Percentiles rank a stretch among this genome's conserved stretches.
phyloP scores from a whole-genome alignment of 2,113 vertebrate genomes.

The Oncorhynchus clarkii region DNA sequence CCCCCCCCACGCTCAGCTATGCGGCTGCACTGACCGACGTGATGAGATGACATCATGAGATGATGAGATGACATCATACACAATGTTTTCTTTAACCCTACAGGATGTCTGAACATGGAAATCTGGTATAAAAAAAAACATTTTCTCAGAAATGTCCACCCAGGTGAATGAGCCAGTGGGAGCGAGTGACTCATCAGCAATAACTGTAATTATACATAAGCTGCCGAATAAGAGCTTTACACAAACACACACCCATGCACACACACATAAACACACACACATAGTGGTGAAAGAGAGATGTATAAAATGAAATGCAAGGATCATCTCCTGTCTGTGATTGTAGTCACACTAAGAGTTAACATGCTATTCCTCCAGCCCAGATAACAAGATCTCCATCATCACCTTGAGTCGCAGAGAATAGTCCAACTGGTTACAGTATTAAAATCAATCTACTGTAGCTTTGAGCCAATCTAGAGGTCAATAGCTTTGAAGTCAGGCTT shows the following conservation, averaged over 20 bases:
- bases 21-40: no score
- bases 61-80: neutral
- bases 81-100: neutral
- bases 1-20: no score
- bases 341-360: no score
- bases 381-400: neutral
- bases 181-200: constrained; percentile 18
- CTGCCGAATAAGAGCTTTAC: no score
- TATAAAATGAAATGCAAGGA: neutral
- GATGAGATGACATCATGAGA: neutral
- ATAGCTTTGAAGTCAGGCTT: constrained; percentile 24
- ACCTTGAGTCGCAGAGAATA: neutral
- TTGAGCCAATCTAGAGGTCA: constrained; percentile 15
- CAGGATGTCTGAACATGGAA: constrained; percentile 19
- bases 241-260: neutral
- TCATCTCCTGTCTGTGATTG: neutral
- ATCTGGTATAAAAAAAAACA: no score
- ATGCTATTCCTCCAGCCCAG: neutral
- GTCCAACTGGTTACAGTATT: neutral
- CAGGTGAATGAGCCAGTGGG: constrained; percentile 7
- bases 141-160: no score
- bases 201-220: no score
- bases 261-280: neutral
- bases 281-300: constrained; percentile 10
- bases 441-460: neutral